These are phyloP conservation scores for Propithecus coquereli DNA, from an alignment of 2,113 vertebrate species.

Conservation along the genomic window DNA sequence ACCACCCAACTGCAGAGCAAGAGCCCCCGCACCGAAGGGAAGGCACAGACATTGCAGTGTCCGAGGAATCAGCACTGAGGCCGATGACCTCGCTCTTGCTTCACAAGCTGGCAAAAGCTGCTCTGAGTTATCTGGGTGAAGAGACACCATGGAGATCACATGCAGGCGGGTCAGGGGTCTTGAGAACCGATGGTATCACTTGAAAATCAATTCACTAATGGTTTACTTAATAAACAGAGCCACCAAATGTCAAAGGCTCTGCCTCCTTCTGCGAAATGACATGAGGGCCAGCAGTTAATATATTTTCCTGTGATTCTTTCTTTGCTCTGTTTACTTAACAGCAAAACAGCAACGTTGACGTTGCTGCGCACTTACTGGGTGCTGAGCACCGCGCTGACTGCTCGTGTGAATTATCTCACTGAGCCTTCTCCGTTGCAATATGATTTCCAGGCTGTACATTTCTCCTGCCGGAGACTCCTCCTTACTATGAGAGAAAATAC, in stretches of 20 bases:
- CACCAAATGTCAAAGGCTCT: not conserved
- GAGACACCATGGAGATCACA: not conserved
- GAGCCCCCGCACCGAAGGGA: not conserved
- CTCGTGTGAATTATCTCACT: not conserved
- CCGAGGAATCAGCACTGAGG: not conserved
- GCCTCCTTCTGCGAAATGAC: not conserved
- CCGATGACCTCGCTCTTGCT: not conserved
- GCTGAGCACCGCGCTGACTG: not conserved
- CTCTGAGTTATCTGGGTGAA: not conserved
- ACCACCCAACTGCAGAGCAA: not conserved
- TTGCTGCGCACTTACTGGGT: not conserved
- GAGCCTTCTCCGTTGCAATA: rapidly evolving
- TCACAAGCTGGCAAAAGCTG: not conserved
- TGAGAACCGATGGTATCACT: not conserved
- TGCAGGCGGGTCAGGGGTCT: not conserved
- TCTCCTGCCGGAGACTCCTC: not conserved
- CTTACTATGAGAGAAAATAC: not conserved
- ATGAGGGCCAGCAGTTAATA: not conserved
- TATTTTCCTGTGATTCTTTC: no score
- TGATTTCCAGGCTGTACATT: not conserved
- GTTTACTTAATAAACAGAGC: not conserved
- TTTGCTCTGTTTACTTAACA: not conserved
- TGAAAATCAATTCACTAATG: not conserved
- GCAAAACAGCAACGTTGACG: rapidly evolving
- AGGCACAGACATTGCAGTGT: not conserved